Base-by-base conservation (phyloP, 2,888 invertebrate genomes). In the Acleris laterana region DNA sequence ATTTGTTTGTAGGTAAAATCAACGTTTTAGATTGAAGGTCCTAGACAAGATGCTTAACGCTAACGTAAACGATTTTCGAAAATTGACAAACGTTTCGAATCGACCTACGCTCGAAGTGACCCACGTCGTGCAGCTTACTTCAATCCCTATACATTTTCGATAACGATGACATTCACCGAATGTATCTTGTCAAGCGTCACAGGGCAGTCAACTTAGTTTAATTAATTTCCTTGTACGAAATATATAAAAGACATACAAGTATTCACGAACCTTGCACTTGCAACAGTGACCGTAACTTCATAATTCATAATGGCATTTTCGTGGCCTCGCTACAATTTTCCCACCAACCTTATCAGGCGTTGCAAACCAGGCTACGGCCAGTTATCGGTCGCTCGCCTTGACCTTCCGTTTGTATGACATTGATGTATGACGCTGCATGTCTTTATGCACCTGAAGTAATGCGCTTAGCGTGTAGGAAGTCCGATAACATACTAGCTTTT, bases 311-410 rank as follows among this genome's bases (percentile, higher is more conserved):
- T 11, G 25, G 38, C 49, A 42, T 49, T 49, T 49, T 49, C 55
- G 55, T 17, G 38, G 28, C 55, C 49, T 16, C 11, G 56, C 50
- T 28, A 44, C 50, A 56, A 9, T 63, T 63, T 42, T 42, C 50
- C 46, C 38, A 16, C n/a, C 16, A 50, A 22, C 6, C 50, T 44
- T 57, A 57, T 58, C 57, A 58, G 52, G 13, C 13, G 9, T 25
- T 1, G 19, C 32, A 42, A 56, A 22, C 16, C 16, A 48, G 62
- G 48, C 55, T 48, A 28, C 13, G 50, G 50, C 25, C 59, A 44
- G 57, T 57, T 38, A 25, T 51, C 56, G 25, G 42, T 25, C 46
- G 48, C 52, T 58, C 7, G 32, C 63, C 63, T 63, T 46, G 63
- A 25, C 63, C 57, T 63, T 58, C 51, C 58, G 28, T 51, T 13